Percentiles rank a stretch among this genome's conserved stretches.
Evolutionary conservation across 2,797 vertebrate genomes (phyloP).

Genomic region (Simalia tracyae): DNA sequence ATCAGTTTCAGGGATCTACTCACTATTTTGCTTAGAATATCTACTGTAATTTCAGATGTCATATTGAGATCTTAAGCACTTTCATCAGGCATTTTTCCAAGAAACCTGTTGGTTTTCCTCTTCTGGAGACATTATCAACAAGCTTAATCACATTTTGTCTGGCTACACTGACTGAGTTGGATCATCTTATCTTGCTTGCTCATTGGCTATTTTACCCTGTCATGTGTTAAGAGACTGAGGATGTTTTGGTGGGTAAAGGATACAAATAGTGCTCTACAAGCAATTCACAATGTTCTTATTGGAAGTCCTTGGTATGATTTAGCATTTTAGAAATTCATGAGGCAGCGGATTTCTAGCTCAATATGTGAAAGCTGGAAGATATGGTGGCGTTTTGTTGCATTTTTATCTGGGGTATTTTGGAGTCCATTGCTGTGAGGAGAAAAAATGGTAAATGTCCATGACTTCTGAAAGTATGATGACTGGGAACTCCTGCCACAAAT

Average conservation of each 20-base stretch:
- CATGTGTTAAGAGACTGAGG: not conserved
- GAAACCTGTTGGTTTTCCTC: not conserved
- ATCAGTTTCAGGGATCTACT: not conserved
- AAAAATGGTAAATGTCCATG: constrained; percentile 56
- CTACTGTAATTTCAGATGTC: constrained; percentile 9
- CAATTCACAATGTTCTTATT: constrained; percentile 19
- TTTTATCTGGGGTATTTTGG: constrained; percentile 56
- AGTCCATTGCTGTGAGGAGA: constrained; percentile 35
- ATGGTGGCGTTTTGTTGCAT: not conserved
- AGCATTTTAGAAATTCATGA: constrained; percentile 55
- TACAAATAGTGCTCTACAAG: not conserved
- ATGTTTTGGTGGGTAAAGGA: not conserved
- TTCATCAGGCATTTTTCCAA: constrained; percentile 10
- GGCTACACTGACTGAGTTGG: constrained; percentile 10
- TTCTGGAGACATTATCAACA: constrained; percentile 29
- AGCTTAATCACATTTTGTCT: constrained; percentile 13
- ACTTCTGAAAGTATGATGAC: constrained; percentile 43
- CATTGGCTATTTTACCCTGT: not conserved
- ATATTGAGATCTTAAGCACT: constrained; percentile 8
- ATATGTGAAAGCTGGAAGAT: constrained; percentile 46
- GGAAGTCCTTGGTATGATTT: constrained; percentile 39
- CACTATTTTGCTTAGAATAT: not conserved
- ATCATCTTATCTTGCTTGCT: not conserved
- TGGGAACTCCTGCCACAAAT: constrained; percentile 63
- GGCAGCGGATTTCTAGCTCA: constrained; percentile 53